A percentile compares a stretch with the other conserved stretches of the same genome.
Evolutionary conservation across 1,140 invertebrate genomes (phyloP).

Genomic region (Brachionus koreanus): DNA sequence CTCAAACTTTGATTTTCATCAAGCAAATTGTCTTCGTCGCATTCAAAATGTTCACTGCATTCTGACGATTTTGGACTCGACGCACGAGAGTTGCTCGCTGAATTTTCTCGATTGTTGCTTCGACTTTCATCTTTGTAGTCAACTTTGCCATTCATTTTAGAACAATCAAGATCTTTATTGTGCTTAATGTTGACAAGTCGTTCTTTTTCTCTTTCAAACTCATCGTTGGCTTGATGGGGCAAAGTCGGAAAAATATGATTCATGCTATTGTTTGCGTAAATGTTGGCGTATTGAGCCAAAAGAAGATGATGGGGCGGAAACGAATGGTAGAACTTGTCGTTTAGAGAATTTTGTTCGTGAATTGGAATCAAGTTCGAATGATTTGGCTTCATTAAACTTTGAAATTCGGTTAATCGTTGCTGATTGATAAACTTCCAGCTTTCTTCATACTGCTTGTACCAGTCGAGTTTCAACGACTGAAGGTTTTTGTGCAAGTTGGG

Average conservation of each 20-base stretch:
- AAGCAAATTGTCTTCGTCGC: constrained; percentile 20
- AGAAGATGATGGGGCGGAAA: not conserved
- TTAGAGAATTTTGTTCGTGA: not conserved
- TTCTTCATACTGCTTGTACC: constrained; percentile 28
- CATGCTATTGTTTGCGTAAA: not conserved
- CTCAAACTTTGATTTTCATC: constrained; percentile 38
- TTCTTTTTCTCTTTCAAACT: constrained; percentile 2
- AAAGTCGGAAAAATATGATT: not conserved
- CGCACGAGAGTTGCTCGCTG: not conserved
- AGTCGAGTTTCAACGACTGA: not conserved
- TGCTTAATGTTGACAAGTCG: not conserved
- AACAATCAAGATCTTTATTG: not conserved
- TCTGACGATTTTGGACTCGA: constrained; percentile 2
- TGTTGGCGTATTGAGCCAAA: constrained; percentile 33
- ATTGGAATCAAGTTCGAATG: not conserved
- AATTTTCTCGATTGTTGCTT: not conserved
- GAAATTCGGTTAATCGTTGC: not conserved
- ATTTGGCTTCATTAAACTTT: constrained; percentile 6
- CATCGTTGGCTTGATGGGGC: not conserved
- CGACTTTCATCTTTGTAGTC: not conserved
- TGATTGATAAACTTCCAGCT: constrained; percentile 7
- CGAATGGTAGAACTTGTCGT: not conserved
- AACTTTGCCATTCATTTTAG: not conserved
- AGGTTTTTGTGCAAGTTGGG: not conserved
- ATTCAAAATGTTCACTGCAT: not conserved